Base-by-base conservation (phyloP, 2,113 vertebrate species). In the Turnix velox region DNA sequence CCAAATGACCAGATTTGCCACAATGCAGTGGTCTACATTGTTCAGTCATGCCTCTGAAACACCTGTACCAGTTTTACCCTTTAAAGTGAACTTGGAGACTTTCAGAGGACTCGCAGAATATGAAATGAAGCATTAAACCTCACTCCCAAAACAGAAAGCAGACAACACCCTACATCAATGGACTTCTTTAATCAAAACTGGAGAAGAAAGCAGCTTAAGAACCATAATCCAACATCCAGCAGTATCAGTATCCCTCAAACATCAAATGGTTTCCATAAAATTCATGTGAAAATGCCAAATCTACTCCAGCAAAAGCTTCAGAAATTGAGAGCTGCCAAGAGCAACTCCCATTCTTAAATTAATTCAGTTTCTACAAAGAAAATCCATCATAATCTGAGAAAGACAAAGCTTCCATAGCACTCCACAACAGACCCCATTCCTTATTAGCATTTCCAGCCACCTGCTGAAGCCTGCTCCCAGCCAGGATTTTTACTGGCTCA, bases 391-490 rank as follows among this genome's bases (percentile, higher is more conserved):
- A 84, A 76, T 75, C 45, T 87, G 88, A 76, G 61, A 55, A 90
- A 89, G 62, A 82, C 80, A 71, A 94, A 90, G 72, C 68, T 78
- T 93, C 27, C n/a, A 18, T 33, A 40, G 55, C 0, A 0, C 42
- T 87, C 85, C 54, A 66, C 2, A 11, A 77, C 79, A 90, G 54
- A 90, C 67, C 77, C 57, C 45, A 31, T 18, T 87, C 42, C 84
- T 69, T 86, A 63, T 86, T 90, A 93, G 80, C 92, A 81, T 88
- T 95, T 86, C 76, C 54, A 96, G 87, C 80, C 94, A 96, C 88
- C 94, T 97, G 92, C 88, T 84, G 88, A 79, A 86, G 40, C 25
- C 3, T 7, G 9, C 31, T 85, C 52, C 66, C 59, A 92, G 91
- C 86, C 81, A 94, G 91, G 31, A 75, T 76, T 95, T 95, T 93